Conservation (phyloP, 2,888 invertebrate species). For the Drosophila borborema region DNA sequence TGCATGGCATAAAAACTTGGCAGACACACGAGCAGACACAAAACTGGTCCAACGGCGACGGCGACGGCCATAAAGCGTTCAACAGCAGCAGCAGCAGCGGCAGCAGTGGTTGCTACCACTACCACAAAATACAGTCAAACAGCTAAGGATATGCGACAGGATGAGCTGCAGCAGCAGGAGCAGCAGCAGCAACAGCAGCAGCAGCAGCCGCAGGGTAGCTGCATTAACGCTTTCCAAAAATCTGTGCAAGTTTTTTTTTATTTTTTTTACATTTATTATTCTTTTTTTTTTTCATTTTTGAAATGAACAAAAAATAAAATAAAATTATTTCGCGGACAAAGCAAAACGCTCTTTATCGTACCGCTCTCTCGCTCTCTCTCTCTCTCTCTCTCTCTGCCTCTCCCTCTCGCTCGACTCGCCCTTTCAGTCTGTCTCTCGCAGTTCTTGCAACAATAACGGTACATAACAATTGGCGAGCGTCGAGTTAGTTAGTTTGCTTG, state of each 20-base stretch:
- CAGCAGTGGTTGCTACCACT: constrained; percentile 15
- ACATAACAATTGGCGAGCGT: constrained; percentile 75
- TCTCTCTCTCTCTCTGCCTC: not conserved
- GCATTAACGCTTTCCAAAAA: constrained; percentile 73
- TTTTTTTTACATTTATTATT: not conserved
- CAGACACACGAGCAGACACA: constrained; percentile 76
- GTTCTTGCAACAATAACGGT: constrained; percentile 62
- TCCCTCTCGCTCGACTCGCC: not conserved
- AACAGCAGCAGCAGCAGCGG: constrained; percentile 31
- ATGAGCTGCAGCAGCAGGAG: constrained; percentile 30
- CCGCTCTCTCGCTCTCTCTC: no score
- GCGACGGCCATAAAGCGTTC: constrained; percentile 68
- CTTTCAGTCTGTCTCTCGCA: not conserved
- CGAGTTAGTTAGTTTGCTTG: constrained; percentile 71
- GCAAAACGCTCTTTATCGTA: constrained; percentile 43
- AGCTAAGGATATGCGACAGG: constrained; percentile 35
- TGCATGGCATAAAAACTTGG: constrained; percentile 68
- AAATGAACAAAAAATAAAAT: constrained; percentile 41
- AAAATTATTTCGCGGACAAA: constrained; percentile 73
- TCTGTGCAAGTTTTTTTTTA: constrained; percentile 64
- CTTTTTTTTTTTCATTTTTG: constrained; percentile 42
- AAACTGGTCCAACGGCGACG: constrained; percentile 53
- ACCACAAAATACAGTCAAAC: constrained; percentile 35
- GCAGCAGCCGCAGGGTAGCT: constrained; percentile 45
- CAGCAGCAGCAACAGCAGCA: constrained; percentile 31